Percentiles rank a stretch among this genome's conserved stretches.
Conservation (phyloP, 1,140 invertebrate genomes). For the Bombus superbus region DNA sequence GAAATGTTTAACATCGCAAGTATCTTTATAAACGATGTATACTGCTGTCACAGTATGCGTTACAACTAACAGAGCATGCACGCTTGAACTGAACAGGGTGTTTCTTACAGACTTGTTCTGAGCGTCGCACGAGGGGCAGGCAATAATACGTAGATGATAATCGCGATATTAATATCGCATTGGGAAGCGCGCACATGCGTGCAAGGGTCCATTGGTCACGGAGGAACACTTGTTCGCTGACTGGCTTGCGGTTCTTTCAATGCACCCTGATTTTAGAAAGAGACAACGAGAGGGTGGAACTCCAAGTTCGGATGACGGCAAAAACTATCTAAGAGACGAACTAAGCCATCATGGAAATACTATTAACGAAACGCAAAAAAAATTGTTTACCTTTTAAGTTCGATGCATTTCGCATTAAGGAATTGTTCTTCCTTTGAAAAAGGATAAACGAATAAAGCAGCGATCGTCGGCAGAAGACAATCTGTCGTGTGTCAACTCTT, state of each 20-base stretch:
- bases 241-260: slow-evolving; percentile 76
- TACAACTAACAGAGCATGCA: neutral
- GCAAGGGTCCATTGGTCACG: slow-evolving; percentile 81
- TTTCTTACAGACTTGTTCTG: slow-evolving; percentile 59
- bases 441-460: too few species aligned
- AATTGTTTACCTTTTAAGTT: neutral
- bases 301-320: slow-evolving; percentile 26
- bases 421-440: neutral
- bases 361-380: neutral
- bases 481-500: neutral
- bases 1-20: neutral
- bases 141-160: slow-evolving; percentile 83
- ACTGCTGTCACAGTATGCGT: too few species aligned
- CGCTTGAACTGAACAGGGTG: slow-evolving; percentile 50
- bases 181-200: slow-evolving; percentile 83
- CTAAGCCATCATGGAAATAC: neutral
- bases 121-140: slow-evolving; percentile 63
- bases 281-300: slow-evolving; percentile 51
- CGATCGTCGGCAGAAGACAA: neutral
- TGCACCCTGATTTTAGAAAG: slow-evolving; percentile 79
- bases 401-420: neutral
- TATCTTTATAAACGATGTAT: too few species aligned
- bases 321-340: slow-evolving; percentile 7
- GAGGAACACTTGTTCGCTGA: slow-evolving; percentile 80
- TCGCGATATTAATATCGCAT: slow-evolving; percentile 84